These are phyloP conservation scores for Eumeta japonica DNA, from an alignment of 1,140 invertebrate genomes.

Conservation along the genomic window DNA sequence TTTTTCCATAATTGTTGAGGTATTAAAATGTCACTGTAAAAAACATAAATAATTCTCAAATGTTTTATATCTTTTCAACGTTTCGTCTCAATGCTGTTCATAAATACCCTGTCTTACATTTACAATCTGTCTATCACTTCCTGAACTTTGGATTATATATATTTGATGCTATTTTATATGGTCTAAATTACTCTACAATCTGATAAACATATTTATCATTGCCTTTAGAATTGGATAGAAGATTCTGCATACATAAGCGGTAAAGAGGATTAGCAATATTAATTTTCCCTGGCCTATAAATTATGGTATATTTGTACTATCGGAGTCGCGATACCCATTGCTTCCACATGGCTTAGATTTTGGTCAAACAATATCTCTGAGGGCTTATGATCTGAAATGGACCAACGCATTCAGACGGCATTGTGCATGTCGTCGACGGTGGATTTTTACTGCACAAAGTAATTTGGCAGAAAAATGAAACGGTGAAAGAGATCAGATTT, in stretches of 20 bases:
- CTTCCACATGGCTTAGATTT: constrained; percentile 23
- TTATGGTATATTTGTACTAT: constrained; percentile 13
- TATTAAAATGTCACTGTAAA: constrained; percentile 15
- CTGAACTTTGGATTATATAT: constrained; percentile 9
- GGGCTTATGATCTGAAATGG: constrained; percentile 33
- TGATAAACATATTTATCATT: constrained; percentile 14
- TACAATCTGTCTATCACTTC: constrained; percentile 10
- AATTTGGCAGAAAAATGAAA: no score
- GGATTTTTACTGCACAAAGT: no score
- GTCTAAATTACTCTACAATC: constrained; percentile 12
- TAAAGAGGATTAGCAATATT: constrained; percentile 19
- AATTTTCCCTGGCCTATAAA: constrained; percentile 15
- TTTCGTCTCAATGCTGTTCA: constrained; percentile 8
- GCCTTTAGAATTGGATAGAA: constrained; percentile 5
- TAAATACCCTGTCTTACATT: constrained; percentile 9
- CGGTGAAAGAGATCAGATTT: no score
- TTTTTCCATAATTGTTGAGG: constrained; percentile 14
- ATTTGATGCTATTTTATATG: no score
- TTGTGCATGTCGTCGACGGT: no score
- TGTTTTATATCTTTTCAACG: no score
- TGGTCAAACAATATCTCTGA: constrained; percentile 18
- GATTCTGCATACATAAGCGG: constrained; percentile 9
- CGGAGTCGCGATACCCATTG: constrained; percentile 20
- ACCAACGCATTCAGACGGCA: no score
- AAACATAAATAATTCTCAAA: constrained; percentile 13